Percentiles rank a stretch among this genome's conserved stretches.
These are phyloP conservation scores for Crossoptilon crossoptilon DNA, from an alignment of 2,797 vertebrate genomes.

Conservation along the genomic window DNA sequence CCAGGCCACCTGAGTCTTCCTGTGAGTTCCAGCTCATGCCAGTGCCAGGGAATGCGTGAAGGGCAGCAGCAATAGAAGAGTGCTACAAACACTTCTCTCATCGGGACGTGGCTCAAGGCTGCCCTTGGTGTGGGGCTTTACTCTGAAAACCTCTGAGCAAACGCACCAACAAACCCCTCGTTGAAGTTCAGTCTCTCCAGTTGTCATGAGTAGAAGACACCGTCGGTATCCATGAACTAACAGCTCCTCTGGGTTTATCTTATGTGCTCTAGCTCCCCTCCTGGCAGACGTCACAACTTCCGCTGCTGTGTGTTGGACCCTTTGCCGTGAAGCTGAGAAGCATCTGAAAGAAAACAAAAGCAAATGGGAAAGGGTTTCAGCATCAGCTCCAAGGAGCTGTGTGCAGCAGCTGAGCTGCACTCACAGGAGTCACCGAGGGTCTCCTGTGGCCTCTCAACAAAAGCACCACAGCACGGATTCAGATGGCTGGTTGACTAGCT, in stretches of 20 bases:
- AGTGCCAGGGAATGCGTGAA: constrained; percentile 36
- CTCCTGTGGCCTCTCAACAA: neutral
- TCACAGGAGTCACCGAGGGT: neutral
- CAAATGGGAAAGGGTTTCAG: neutral
- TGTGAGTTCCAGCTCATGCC: constrained; percentile 30
- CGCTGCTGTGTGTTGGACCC: constrained; percentile 77
- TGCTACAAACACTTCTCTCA: constrained; percentile 67
- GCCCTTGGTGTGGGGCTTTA: neutral
- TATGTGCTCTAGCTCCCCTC: constrained; percentile 43
- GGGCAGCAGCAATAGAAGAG: constrained; percentile 57
- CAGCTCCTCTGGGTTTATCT: constrained; percentile 24
- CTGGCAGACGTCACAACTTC: constrained; percentile 78
- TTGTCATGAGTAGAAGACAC: neutral
- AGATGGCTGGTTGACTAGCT: neutral
- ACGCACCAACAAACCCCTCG: constrained; percentile 23
- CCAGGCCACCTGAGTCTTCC: neutral
- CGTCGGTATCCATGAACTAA: constrained; percentile 18
- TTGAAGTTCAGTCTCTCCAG: constrained; percentile 53
- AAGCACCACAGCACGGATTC: neutral
- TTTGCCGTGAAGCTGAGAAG: constrained; percentile 82
- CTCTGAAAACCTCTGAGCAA: constrained; percentile 8
- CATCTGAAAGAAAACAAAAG: constrained; percentile 76
- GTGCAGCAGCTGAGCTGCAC: neutral
- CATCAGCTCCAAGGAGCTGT: neutral
- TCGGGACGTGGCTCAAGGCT: constrained; percentile 47